A percentile compares a stretch with the other conserved stretches of the same genome.
Conservation (phyloP, 2,113 vertebrate genomes). For the Chaetodon trifascialis region DNA sequence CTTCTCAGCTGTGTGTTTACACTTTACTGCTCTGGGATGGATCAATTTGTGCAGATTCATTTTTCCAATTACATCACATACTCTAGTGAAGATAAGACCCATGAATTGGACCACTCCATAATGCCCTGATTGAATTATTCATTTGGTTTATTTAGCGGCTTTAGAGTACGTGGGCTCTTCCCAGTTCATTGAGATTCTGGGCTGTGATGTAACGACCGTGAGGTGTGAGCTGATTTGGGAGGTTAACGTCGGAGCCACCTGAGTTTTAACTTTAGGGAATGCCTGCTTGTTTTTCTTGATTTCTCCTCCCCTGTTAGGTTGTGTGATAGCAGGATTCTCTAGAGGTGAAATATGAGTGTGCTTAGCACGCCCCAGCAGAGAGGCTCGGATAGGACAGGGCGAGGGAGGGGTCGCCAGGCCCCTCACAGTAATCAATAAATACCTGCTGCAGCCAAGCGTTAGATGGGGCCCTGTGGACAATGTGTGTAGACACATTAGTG, state of each 20-base stretch:
- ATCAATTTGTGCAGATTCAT: slow-evolving; percentile 89
- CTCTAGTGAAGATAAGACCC: slow-evolving; percentile 49
- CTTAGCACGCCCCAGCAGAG: slow-evolving; percentile 85
- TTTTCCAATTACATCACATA: slow-evolving; percentile 86
- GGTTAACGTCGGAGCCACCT: slow-evolving; percentile 86
- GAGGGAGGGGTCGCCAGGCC: slow-evolving; percentile 87
- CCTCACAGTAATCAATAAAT: slow-evolving; percentile 90
- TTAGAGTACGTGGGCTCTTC: not conserved
- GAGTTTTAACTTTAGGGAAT: slow-evolving; percentile 89
- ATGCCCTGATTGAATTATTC: slow-evolving; percentile 66
- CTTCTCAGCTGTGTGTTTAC: slow-evolving; percentile 37
- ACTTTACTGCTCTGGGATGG: slow-evolving; percentile 84
- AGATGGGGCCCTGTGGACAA: slow-evolving; percentile 63
- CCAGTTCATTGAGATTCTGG: slow-evolving; percentile 16
- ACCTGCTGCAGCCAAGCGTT: slow-evolving; percentile 83
- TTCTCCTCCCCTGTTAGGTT: slow-evolving; percentile 68
- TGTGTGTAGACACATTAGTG: slow-evolving; percentile 66
- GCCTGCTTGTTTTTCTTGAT: slow-evolving; percentile 69
- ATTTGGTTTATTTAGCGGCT: slow-evolving; percentile 61
- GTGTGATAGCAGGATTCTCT: slow-evolving; percentile 80
- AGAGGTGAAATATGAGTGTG: slow-evolving; percentile 88
- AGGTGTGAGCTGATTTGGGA: slow-evolving; percentile 49
- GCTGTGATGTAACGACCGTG: slow-evolving; percentile 41
- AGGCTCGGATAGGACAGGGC: slow-evolving; percentile 71
- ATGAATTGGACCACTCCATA: slow-evolving; percentile 32